phyloP scores from a whole-genome alignment of 1,140 invertebrate genomes.

The Drosophila obscura region DNA sequence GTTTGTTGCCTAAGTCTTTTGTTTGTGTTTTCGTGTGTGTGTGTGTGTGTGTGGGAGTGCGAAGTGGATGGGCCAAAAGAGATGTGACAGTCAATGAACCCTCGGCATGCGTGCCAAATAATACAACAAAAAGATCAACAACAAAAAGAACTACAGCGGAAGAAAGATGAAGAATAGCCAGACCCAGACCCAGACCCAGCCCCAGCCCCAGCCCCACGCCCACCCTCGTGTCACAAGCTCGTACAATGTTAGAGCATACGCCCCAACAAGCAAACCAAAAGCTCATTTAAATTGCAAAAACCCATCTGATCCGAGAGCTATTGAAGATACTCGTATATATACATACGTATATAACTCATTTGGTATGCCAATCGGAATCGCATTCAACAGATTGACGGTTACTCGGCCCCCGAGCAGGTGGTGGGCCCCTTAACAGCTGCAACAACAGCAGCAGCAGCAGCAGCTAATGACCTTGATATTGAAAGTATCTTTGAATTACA shows the following conservation, averaged over 20 bases:
- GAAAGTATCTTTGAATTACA: conserved; percentile 67
- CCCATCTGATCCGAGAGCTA: conserved; percentile 11
- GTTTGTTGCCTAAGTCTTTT: conserved; percentile 83
- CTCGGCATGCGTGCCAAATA: conserved; percentile 60
- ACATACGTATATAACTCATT: conserved; percentile 42
- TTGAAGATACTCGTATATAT: neutral
- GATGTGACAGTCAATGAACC: conserved; percentile 65
- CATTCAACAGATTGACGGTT: conserved; percentile 35
- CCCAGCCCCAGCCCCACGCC: too few species aligned
- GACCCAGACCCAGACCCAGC: neutral
- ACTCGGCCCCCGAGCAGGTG: conserved; percentile 35
- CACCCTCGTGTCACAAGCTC: too few species aligned
- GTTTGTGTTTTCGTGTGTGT: conserved; percentile 37
- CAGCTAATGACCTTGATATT: conserved; percentile 80
- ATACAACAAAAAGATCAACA: conserved; percentile 11
- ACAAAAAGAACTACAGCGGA: conserved; percentile 10
- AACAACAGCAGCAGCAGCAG: conserved; percentile 34
- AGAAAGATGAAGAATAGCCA: conserved; percentile 34
- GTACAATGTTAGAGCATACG: too few species aligned
- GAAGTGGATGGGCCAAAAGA: conserved; percentile 4
- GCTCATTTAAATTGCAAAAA: conserved; percentile 66
- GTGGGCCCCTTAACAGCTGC: conserved; percentile 27
- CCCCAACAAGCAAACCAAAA: too few species aligned
- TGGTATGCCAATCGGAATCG: conserved; percentile 57
- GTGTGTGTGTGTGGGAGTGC: neutral